A percentile compares a stretch with the other conserved stretches of the same genome.
phyloP scores from a whole-genome alignment of 2,797 vertebrate species.

The Diplodus sargus region DNA sequence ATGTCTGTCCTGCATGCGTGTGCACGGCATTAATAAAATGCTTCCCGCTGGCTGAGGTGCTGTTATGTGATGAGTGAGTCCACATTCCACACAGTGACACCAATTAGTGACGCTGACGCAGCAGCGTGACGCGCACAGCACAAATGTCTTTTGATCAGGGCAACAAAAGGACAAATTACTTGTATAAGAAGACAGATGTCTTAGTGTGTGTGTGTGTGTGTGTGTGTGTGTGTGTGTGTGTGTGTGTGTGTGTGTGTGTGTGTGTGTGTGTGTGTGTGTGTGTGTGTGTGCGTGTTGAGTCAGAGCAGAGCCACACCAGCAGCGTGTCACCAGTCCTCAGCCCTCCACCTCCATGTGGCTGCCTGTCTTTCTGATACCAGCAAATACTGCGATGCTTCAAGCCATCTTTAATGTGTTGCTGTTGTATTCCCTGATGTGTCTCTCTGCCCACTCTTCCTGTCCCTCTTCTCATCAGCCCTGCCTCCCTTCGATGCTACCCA shows the following conservation, averaged over 20 bases:
- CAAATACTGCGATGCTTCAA: no score
- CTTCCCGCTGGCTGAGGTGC: constrained; percentile 10
- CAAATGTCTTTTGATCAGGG: constrained; percentile 67
- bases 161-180: constrained; percentile 63
- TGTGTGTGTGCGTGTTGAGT: not conserved
- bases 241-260: constrained; percentile 7
- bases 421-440: no score
- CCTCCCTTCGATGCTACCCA: no score
- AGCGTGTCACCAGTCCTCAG: no score
- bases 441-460: no score
- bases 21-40: not conserved
- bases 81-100: constrained; percentile 55
- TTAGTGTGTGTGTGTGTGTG: constrained; percentile 17
- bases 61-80: constrained; percentile 20
- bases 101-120: constrained; percentile 68
- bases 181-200: constrained; percentile 48
- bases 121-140: constrained; percentile 47
- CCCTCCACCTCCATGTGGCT: no score
- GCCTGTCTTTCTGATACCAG: no score
- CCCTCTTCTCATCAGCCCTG: no score
- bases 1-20: no score
- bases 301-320: no score
- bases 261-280: not conserved
- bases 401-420: no score
- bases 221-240: not conserved